phyloP scores from a whole-genome alignment of 2,797 vertebrate species.

The Neolamprologus multifasciatus region DNA sequence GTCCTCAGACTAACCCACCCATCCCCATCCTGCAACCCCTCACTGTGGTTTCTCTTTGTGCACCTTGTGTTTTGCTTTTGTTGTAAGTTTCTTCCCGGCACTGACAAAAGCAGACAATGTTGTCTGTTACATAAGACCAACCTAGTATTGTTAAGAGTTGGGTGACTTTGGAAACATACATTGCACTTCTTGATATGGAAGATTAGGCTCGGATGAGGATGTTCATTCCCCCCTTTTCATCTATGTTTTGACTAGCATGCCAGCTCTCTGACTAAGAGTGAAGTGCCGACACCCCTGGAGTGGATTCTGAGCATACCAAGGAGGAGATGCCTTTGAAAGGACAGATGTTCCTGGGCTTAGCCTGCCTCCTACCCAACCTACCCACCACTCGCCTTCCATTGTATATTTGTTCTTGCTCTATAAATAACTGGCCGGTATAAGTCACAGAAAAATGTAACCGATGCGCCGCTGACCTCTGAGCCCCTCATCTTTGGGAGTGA shows the following conservation, averaged over 20 bases:
- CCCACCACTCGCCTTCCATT: slow-evolving; percentile 47
- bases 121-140: slow-evolving; percentile 51
- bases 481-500: slow-evolving; percentile 33
- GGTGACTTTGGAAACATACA: slow-evolving; percentile 30
- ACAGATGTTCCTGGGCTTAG: slow-evolving; percentile 67
- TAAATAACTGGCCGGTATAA: slow-evolving; percentile 66
- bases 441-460: slow-evolving; percentile 50
- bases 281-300: slow-evolving; percentile 72
- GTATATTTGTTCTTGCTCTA: slow-evolving; percentile 72
- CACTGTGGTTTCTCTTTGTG: neutral
- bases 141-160: slow-evolving; percentile 25
- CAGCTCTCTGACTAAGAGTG: slow-evolving; percentile 76
- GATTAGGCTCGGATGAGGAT: slow-evolving; percentile 25
- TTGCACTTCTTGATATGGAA: slow-evolving; percentile 25
- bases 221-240: slow-evolving; percentile 26
- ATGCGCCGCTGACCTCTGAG: slow-evolving; percentile 48
- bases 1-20: neutral
- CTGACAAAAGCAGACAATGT: neutral
- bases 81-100: neutral
- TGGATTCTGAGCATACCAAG: slow-evolving; percentile 77
- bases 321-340: slow-evolving; percentile 69
- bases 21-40: neutral
- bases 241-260: slow-evolving; percentile 78
- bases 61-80: neutral
- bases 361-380: slow-evolving; percentile 48